phyloP scores from a whole-genome alignment of 1,140 invertebrate species.

The Nebria ingens region DNA sequence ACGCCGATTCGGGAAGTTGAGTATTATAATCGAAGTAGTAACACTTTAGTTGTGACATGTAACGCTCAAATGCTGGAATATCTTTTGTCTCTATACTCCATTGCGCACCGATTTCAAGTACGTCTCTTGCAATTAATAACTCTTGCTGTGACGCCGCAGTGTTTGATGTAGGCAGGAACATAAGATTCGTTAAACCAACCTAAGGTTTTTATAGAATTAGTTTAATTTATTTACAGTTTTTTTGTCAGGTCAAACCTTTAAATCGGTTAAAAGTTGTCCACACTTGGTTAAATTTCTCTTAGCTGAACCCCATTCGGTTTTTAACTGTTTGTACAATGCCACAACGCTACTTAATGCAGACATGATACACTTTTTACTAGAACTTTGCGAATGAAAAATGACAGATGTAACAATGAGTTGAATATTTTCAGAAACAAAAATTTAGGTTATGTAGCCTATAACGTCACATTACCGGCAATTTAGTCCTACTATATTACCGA shows the following conservation, averaged over 20 bases:
- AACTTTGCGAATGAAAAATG: neutral
- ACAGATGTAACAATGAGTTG: neutral
- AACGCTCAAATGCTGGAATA: slow-evolving; percentile 90
- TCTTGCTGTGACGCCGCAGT: slow-evolving; percentile 71
- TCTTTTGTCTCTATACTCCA: slow-evolving; percentile 87
- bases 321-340: slow-evolving; percentile 58
- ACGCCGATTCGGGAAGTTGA: slow-evolving; percentile 81
- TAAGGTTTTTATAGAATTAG: slow-evolving; percentile 38
- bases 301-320: slow-evolving; percentile 59
- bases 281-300: slow-evolving; percentile 60
- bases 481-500: no score
- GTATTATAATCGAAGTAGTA: slow-evolving; percentile 95
- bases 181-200: slow-evolving; percentile 73
- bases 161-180: slow-evolving; percentile 79
- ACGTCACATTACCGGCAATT: neutral
- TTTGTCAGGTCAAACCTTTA: slow-evolving; percentile 47
- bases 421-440: neutral
- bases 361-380: slow-evolving; percentile 32
- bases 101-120: slow-evolving; percentile 92
- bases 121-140: slow-evolving; percentile 77
- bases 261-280: slow-evolving; percentile 56
- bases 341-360: slow-evolving; percentile 53
- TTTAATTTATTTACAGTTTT: slow-evolving; percentile 15
- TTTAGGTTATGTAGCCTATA: neutral
- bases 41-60: slow-evolving; percentile 93